Evolutionary conservation across 2,888 invertebrate genomes (phyloP), one percentile per base, ranked within the genome.

Genomic region (Drosophila aldrichi): DNA sequence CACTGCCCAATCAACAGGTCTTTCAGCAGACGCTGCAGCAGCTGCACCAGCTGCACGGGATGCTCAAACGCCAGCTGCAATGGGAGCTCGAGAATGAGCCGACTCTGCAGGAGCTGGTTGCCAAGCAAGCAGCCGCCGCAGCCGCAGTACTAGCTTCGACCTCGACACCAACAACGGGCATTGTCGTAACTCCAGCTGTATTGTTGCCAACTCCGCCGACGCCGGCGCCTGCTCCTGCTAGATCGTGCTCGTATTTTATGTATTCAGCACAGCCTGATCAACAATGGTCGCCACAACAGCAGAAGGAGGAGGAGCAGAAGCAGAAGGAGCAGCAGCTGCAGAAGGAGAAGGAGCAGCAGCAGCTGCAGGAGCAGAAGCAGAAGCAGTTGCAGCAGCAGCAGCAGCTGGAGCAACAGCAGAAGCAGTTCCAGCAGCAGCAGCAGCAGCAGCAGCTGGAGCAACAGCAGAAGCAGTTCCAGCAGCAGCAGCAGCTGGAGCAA

Each of bases 11-110:
- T 63, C 77, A 40, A 0, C 56, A 54, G 43, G 36, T 44, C 8
- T 71, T 71, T 18, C 43, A 66, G 40, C 48, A 41, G 32, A 43
- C 44, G 8, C 9, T 75, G 72, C 52, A n/a, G 1, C 62, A 54
- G 36, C n/a, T 77, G 51, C 59, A 59, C 32, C 56, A 57, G 44
- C n/a, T 77, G 56, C 56, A 69, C n/a, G 0, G 29, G 10, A 34
- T 74, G 40, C 20, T 74, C n/a, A 74, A 74, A 25, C 63, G 56
- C 4, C 74, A 74, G n/a, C 8, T 74, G 38, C 46, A 60, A 9
- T 48, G 52, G 52, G 51, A 65, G 20, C 57, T 56, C 1, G 38
- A n/a, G 0, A 20, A 4, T 1, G 56, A 32, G 20, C 22, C 14
- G 57, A 6, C 20, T 10, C 29, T 43, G n/a, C n/a, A 18, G 14